Evolutionary conservation across 1,140 invertebrate species (phyloP).

Genomic region (Scaptomyza montana): DNA sequence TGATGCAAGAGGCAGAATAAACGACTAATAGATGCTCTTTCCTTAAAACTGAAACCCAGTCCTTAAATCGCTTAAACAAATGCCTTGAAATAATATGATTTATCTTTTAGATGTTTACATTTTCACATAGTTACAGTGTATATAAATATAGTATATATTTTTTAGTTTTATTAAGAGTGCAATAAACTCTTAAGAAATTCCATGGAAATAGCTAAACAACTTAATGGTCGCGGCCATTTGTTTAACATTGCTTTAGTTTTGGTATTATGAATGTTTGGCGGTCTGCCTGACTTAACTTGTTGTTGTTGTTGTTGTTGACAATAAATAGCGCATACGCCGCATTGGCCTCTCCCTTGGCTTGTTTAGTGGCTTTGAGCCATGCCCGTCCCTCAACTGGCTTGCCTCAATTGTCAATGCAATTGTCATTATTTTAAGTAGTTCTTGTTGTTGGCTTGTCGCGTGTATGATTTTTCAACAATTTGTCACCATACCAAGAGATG

Average conservation of each 20-base stretch:
- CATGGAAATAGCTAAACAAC: conserved; percentile 64
- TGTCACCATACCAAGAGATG: conserved; percentile 44
- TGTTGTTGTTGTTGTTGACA: too few relatives aligned
- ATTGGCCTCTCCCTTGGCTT: conserved; percentile 66
- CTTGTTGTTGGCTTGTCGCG: neutral
- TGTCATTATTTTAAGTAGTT: conserved; percentile 36
- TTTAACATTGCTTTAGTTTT: conserved; percentile 41
- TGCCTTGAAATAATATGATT: too few relatives aligned
- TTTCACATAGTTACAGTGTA: conserved; percentile 17
- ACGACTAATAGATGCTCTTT: neutral
- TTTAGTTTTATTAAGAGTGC: conserved; percentile 35
- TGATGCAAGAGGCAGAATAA: neutral
- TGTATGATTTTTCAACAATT: conserved; percentile 58
- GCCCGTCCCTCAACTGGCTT: conserved; percentile 67
- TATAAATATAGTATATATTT: too few relatives aligned
- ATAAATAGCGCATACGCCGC: conserved; percentile 56
- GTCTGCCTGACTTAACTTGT: conserved; percentile 1
- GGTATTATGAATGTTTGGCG: conserved; percentile 9
- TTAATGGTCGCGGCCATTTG: conserved; percentile 51
- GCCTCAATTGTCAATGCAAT: conserved; percentile 62
- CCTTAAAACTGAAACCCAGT: too few relatives aligned
- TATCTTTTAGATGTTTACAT: neutral
- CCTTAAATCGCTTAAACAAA: too few relatives aligned
- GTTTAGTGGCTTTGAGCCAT: conserved; percentile 51
- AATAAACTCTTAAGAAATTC: conserved; percentile 73